Base-by-base conservation (phyloP, 2,888 invertebrate genomes). In the Caradrina kadenii region DNA sequence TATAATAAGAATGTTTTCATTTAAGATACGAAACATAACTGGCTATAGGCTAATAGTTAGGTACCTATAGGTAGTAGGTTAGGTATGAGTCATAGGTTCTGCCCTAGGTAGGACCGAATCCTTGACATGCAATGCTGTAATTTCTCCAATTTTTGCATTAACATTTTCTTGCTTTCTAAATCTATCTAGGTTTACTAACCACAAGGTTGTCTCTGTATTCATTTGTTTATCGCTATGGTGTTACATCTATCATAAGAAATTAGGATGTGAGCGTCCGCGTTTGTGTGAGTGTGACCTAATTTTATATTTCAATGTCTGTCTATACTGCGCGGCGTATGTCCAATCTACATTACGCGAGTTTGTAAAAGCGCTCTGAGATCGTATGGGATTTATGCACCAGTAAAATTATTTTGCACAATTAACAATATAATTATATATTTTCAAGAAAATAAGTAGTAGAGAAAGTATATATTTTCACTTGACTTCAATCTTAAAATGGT, bases 241-340 rank as follows among this genome's bases (percentile, higher is more conserved):
- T 48, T 69, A 71, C 69, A 78, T 78, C 61, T 69, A 73, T 65
- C 72, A 59, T 73, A 72, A 75, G 71, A 73, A 85, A 81, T 69
- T 81, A 72, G 86, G 78, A 80, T 78, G 82, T 76, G 82, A 78
- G 67, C 71, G 61, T 71, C 59, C 59, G 72, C 63, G 56, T 62
- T 62, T 42, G 73, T 76, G 84, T 76, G 78, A 62, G 80, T 74
- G 84, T 85, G 81, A 85, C 82, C 84, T 80, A 84, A 85, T 86
- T 85, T 85, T 73, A 79, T 62, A 79, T 80, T 84, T 80, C 82
- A 84, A 80, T 80, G 85, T 82, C 76, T 76, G 81, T 81, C 74
- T 83, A 70, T 79, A 83, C 53, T 80, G 76, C 78, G 78, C 69
- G 56, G 83, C 78, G 75, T 82, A 72, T 70, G 53, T 68, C 69